A percentile compares a stretch with the other conserved stretches of the same genome.
Conservation (phyloP, 2,797 vertebrate genomes). For the Sebastes goodei region DNA sequence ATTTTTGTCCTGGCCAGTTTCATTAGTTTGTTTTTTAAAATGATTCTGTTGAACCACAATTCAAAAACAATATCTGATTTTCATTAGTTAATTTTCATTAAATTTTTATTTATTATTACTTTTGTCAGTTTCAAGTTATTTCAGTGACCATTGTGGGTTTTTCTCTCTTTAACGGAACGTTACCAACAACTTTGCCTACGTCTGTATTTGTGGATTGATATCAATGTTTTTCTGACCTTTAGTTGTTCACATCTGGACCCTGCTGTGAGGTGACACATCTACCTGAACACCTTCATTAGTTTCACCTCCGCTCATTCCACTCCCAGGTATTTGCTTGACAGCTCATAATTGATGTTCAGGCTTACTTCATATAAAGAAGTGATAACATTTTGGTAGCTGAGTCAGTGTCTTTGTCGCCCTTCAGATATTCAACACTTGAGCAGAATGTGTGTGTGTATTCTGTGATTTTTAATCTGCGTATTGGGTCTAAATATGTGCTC, state of each 20-base stretch:
- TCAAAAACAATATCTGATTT: too few species aligned
- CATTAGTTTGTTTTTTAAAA: too few species aligned
- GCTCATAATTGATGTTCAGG: slow-evolving; percentile 25
- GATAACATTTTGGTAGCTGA: slow-evolving; percentile 68
- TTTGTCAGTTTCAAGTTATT: too few species aligned
- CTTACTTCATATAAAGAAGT: slow-evolving; percentile 36
- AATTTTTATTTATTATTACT: too few species aligned
- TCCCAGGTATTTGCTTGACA: slow-evolving; percentile 46
- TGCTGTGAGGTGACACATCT: slow-evolving; percentile 6
- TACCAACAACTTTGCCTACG: too few species aligned
- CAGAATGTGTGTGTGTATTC: slow-evolving; percentile 40
- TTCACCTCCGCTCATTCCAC: slow-evolving; percentile 30
- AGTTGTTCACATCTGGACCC: not conserved
- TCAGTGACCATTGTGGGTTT: too few species aligned
- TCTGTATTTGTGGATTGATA: not conserved
- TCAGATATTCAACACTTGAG: slow-evolving; percentile 48
- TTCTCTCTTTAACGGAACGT: too few species aligned
- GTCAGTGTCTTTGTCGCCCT: slow-evolving; percentile 60
- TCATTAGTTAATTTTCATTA: too few species aligned
- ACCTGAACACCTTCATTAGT: slow-evolving; percentile 18
- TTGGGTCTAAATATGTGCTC: slow-evolving; percentile 18
- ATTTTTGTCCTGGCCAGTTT: too few species aligned
- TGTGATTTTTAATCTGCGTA: slow-evolving; percentile 29
- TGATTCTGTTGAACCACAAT: too few species aligned
- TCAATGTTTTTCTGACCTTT: slow-evolving; percentile 25